Evolutionary conservation across 2,797 vertebrate species (phyloP).

Genomic region (Urosaurus nigricauda): DNA sequence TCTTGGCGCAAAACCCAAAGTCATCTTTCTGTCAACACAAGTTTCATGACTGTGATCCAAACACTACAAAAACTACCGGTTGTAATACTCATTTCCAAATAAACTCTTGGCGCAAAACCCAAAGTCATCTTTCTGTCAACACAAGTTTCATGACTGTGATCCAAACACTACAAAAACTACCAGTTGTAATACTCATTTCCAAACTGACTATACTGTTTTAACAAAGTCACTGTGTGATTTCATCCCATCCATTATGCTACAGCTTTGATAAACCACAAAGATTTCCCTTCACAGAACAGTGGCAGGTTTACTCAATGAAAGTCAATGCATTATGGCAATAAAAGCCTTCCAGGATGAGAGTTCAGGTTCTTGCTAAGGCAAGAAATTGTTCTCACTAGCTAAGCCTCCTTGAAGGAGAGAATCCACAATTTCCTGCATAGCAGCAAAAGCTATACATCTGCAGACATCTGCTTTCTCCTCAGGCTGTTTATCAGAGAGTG

Average conservation of each 20-base stretch:
- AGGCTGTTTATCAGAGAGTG: neutral
- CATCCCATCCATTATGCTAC: neutral
- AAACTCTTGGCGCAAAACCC: neutral
- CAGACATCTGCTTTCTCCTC: no score
- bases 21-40: rapidly evolving
- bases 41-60: rapidly evolving
- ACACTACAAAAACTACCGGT: neutral
- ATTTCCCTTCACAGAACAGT: neutral
- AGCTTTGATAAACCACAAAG: neutral
- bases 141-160: rapidly evolving
- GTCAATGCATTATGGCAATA: no score
- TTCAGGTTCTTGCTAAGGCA: neutral
- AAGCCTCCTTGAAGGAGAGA: neutral
- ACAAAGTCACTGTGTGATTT: rapidly evolving
- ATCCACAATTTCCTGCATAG: neutral
- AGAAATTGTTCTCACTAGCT: neutral
- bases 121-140: rapidly evolving
- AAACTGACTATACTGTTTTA: neutral
- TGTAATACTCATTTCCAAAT: no score
- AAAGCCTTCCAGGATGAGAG: neutral
- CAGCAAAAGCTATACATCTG: neutral
- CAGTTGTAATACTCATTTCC: no score
- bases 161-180: rapidly evolving
- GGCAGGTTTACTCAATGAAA: neutral
- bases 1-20: neutral